Base-by-base conservation (phyloP, 2,888 invertebrate genomes). In the Agrilus cyanescens region DNA sequence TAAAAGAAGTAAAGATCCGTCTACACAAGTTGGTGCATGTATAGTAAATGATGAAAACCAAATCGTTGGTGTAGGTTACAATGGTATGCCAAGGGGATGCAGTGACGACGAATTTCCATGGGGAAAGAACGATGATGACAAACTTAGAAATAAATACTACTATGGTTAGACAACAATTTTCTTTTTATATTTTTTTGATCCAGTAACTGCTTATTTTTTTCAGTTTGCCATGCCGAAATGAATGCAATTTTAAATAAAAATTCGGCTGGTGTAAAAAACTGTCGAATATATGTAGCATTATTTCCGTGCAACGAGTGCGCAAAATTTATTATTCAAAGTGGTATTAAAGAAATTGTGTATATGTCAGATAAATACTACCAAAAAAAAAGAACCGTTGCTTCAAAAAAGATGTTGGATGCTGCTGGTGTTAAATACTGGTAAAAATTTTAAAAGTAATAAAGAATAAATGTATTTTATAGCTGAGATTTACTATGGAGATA, bases 221-320 rank as follows among this genome's bases (percentile, higher is more conserved):
- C 66, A 90, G 97, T 98, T 0, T 95, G 95, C 50, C 97, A 98
- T 68, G 97, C 97, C 3, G 97, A 98, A 72, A 77, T 95, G 70
- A 98, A 98, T 70, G 97, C 97, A 1, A 86, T 98, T 50, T 58
- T 96, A 12, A 97, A 97, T 63, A 90, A 85, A 63, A 93, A 90
- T 62, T 73, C 77, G 0, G 72, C 78, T 0, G 80, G 85, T 67
- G 72, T 94, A 0, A 78, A 77, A 52, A 76, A 80, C 49, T 90
- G 91, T 58, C 77, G 76, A 0, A 78, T 98, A 0, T 98, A 91
- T 60, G 88, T 93, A 0, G 85, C 82, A 0, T 67, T 94, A 13
- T 97, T 96, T 64, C 97, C 97, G 0, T 98, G 97, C 65, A 95
- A 96, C 60, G 95, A 96, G 65, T 98, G 97, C 69, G 89, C 96